phyloP scores from a whole-genome alignment of 2,113 vertebrate species.

The Brachionichthys hirsutus region DNA sequence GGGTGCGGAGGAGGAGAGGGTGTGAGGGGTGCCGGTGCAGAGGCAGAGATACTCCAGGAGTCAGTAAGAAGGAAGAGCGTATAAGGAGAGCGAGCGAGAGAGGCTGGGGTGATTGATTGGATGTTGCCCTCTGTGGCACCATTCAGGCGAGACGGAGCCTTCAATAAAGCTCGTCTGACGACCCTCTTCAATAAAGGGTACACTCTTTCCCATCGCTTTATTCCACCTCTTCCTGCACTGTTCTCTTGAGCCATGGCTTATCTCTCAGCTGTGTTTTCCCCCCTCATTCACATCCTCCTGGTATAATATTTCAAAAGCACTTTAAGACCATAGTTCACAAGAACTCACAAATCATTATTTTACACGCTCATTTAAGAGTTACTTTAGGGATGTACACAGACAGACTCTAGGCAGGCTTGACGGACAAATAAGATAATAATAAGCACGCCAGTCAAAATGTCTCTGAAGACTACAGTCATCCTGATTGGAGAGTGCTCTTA shows the following conservation, averaged over 20 bases:
- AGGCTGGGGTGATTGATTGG: conserved; percentile 70
- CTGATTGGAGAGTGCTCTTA: conserved; percentile 66
- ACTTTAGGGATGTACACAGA: conserved; percentile 30
- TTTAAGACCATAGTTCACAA: conserved; percentile 43
- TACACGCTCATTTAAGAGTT: conserved; percentile 37
- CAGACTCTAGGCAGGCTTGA: conserved; percentile 15
- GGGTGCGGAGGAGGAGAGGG: conserved; percentile 30
- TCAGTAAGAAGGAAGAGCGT: conserved; percentile 51
- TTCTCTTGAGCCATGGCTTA: conserved; percentile 37
- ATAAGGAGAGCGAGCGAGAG: conserved; percentile 58
- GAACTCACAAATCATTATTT: conserved; percentile 51
- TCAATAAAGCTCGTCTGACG: conserved; percentile 73
- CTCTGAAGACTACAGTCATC: conserved; percentile 16
- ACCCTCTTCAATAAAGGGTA: conserved; percentile 75
- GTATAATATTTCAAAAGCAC: conserved; percentile 60
- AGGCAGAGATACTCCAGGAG: conserved; percentile 46
- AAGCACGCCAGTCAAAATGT: conserved; percentile 58
- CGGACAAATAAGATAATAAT: conserved; percentile 31
- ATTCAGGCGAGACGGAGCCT: conserved; percentile 75
- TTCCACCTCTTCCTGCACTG: conserved; percentile 49
- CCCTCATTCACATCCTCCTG: conserved; percentile 39
- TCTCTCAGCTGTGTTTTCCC: conserved; percentile 35
- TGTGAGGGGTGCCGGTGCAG: conserved; percentile 2
- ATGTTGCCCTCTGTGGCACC: conserved; percentile 73
- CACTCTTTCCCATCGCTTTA: conserved; percentile 53